A percentile compares a stretch with the other conserved stretches of the same genome.
phyloP scores from a whole-genome alignment of 2,113 vertebrate genomes.

The Numenius arquata region DNA sequence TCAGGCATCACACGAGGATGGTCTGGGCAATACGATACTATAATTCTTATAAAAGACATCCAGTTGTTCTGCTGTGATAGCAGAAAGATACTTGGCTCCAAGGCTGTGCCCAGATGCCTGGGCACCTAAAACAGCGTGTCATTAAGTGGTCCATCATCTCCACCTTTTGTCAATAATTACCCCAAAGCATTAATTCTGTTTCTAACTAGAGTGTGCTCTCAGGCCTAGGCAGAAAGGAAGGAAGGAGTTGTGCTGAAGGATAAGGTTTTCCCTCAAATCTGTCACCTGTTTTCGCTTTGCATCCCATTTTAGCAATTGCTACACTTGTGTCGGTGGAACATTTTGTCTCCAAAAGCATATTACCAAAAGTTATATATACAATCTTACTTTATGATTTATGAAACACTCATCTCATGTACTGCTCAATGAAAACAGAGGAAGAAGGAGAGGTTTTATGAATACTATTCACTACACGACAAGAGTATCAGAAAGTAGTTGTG shows the following conservation, averaged over 20 bases:
- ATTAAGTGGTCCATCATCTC: neutral
- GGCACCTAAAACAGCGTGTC: neutral
- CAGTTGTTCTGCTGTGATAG: neutral
- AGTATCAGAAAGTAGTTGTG: neutral
- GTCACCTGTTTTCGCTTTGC: neutral
- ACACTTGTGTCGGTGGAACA: neutral
- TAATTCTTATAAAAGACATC: neutral
- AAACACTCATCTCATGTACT: neutral
- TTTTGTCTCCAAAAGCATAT: neutral
- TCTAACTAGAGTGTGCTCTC: neutral
- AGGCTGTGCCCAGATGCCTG: neutral
- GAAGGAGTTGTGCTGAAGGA: neutral
- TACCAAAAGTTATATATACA: neutral
- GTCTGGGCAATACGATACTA: neutral
- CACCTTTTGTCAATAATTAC: neutral
- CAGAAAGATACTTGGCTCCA: neutral
- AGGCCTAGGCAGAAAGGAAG: neutral
- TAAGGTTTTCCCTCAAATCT: neutral
- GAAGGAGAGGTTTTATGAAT: neutral
- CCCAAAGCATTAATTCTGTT: neutral
- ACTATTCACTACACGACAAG: neutral
- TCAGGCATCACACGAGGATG: neutral
- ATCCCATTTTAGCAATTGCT: neutral
- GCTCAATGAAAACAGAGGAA: neutral
- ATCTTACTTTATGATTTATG: neutral